Evolutionary conservation across 2,797 vertebrate genomes (phyloP), one percentile per base, ranked within the genome.

Genomic region (Spea hammondii): DNA sequence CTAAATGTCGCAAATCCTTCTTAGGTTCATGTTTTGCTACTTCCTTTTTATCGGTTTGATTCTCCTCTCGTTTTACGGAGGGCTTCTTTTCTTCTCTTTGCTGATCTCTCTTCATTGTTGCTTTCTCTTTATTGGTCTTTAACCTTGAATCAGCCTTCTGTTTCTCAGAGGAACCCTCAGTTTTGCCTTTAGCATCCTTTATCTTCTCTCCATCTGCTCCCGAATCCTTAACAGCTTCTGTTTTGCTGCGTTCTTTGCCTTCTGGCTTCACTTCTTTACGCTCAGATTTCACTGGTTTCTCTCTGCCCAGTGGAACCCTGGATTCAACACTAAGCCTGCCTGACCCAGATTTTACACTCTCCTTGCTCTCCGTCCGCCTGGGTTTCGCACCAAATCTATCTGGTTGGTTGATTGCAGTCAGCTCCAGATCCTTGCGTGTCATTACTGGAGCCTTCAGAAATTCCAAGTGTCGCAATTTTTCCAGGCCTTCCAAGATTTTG

Each of bases 401-500:
- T 0, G 72, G 4, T 14, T 77, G 4, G 0, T 0, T 11, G 0
- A 14, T 5, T 8, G 12, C 59, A 0, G 0, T 3, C 0, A 75
- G 82, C 76, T 93, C 92, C 6, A 96, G 83, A 69, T 96, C 96
- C 0, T 92, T 92, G 47, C 89, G 87, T 12, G 92, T 94, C 70
- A 94, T 92, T 13, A 91, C 89, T 0, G 96, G 94, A 4, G 92
- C 85, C 79, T 86, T 95, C 83, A 99, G 90, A 83, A 96, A 98
- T 5, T 94, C 92, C 72, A 98, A 82, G 84, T 97, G 94, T 85
- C 92, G 93, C 66, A 99, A 87, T 82, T 93, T 96, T 82, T 95
- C 94, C 49, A 99, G 84, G 12, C 95, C 95, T 0, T 98, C 96
- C 78, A 98, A 86, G 69, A 99, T 93, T 51, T 92, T 93, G 8